Percentiles rank a stretch among this genome's conserved stretches.
phyloP scores from a whole-genome alignment of 2,113 vertebrate species.

The Dasyprocta punctata region DNA sequence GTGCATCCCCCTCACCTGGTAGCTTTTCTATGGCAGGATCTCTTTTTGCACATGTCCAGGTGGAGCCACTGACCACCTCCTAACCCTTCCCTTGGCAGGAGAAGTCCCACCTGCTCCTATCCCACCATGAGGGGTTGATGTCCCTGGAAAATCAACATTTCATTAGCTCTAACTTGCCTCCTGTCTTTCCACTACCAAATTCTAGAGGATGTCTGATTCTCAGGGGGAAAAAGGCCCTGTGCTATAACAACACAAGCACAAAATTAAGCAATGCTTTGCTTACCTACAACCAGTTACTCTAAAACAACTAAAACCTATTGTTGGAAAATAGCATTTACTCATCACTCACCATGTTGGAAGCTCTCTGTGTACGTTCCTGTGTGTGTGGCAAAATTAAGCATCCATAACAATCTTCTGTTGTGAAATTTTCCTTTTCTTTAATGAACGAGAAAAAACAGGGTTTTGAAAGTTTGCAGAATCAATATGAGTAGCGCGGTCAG shows the following conservation, averaged over 20 bases:
- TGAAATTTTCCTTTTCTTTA: not conserved
- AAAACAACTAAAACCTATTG: not conserved
- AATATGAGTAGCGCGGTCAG: too few species aligned
- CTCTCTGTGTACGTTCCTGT: not conserved
- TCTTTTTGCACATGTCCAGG: not conserved
- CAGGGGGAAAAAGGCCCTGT: not conserved
- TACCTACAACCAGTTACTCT: not conserved
- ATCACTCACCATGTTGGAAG: rapidly evolving
- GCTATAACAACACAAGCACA: too few species aligned
- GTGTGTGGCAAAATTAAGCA: rapidly evolving
- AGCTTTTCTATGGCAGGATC: not conserved
- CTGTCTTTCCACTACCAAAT: not conserved
- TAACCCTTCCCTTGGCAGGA: rapidly evolving
- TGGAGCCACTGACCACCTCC: too few species aligned
- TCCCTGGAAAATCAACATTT: not conserved
- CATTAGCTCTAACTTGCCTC: not conserved
- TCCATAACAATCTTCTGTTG: not conserved
- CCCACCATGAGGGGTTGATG: too few species aligned
- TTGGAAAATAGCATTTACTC: not conserved
- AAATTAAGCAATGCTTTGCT: not conserved
- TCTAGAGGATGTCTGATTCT: not conserved
- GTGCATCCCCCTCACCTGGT: rapidly evolving
- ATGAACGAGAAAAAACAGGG: not conserved
- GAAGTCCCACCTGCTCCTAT: not conserved
- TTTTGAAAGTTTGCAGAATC: not conserved